phyloP scores from a whole-genome alignment of 2,888 invertebrate species.

The Tinea semifulvella region DNA sequence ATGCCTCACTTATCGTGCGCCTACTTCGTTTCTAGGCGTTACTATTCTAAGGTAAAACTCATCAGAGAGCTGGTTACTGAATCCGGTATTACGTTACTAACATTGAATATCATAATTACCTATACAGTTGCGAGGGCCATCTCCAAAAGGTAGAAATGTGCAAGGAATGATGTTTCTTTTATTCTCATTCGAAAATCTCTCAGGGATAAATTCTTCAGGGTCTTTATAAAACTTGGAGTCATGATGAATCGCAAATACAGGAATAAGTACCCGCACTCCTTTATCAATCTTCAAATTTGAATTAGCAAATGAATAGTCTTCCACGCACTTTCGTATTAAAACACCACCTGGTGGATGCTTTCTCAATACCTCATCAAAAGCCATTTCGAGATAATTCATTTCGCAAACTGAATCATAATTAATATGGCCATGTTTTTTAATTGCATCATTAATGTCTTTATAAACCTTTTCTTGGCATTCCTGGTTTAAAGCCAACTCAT shows the following conservation, averaged over 20 bases:
- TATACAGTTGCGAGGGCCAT: slow-evolving; percentile 15
- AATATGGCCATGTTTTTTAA: slow-evolving; percentile 30
- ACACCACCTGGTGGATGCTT: slow-evolving; percentile 45
- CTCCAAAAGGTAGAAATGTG: slow-evolving; percentile 28
- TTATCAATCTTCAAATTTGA: slow-evolving; percentile 29
- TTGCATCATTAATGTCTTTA: slow-evolving; percentile 31
- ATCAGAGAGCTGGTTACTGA: no score
- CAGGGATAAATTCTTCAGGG: slow-evolving; percentile 37
- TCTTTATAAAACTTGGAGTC: slow-evolving; percentile 39
- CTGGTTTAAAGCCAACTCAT: slow-evolving; percentile 36
- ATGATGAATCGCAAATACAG: slow-evolving; percentile 32
- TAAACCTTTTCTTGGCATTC: slow-evolving; percentile 35
- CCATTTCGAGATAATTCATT: slow-evolving; percentile 42
- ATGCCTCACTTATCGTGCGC: no score
- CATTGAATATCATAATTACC: slow-evolving; percentile 11
- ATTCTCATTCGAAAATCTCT: slow-evolving; percentile 37
- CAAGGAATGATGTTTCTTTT: slow-evolving; percentile 32
- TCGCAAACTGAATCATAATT: slow-evolving; percentile 40
- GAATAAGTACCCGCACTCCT: slow-evolving; percentile 27
- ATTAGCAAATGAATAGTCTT: slow-evolving; percentile 32
- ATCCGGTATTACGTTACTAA: no score
- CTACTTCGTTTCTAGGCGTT: no score
- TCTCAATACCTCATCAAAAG: slow-evolving; percentile 45
- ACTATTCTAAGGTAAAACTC: no score
- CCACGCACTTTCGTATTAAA: slow-evolving; percentile 34